Evolutionary conservation across 2,888 invertebrate genomes (phyloP), one percentile per base, ranked within the genome.

Genomic region (Sepioteuthis lessoniana): DNA sequence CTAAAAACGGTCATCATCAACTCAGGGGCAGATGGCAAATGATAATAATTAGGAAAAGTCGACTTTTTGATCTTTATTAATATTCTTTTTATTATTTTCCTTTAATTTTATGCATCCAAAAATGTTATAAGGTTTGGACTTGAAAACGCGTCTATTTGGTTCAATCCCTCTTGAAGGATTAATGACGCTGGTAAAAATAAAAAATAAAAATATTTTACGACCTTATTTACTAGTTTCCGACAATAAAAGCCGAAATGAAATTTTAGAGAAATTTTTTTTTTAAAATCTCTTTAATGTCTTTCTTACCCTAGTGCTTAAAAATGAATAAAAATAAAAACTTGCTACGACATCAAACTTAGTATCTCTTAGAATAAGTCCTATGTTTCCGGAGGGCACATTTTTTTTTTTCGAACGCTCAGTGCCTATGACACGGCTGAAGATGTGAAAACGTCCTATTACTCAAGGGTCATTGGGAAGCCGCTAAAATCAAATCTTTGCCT

Each of bases 261-360:
- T 76, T 76, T 76, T 10, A n/a, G 76, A 31, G 8, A 31, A 76
- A 31, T n/a, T 16, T 16, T 4, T 16, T 16, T 76, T 76, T 35
- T 16, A 55, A 76, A 76, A 76, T 76, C 76, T 76, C 76, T 76
- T 76, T n/a, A n/a, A 76, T 76, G 76, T n/a, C 76, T 76, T 76
- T 76, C 35, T 35, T 35, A 76, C n/a, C 76, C n/a, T n/a, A 35
- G 76, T 35, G 76, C 19, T 76, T n/a, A 42, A 42, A 42, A 42
- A 42, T 35, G n/a, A 8, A 76, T 25, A 35, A 31, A 60, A 28
- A 60, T 28, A 60, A 3, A 60, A 76, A 76, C 2, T 55, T 55
- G 55, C 25, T 2, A 55, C 55, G 55, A 55, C 76, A 76, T 76
- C 76, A n/a, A 76, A 76, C 76, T 76, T 76, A 31, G 10, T n/a